Conservation (phyloP, 2,113 vertebrate species). For the Gallinago jamesoni region DNA sequence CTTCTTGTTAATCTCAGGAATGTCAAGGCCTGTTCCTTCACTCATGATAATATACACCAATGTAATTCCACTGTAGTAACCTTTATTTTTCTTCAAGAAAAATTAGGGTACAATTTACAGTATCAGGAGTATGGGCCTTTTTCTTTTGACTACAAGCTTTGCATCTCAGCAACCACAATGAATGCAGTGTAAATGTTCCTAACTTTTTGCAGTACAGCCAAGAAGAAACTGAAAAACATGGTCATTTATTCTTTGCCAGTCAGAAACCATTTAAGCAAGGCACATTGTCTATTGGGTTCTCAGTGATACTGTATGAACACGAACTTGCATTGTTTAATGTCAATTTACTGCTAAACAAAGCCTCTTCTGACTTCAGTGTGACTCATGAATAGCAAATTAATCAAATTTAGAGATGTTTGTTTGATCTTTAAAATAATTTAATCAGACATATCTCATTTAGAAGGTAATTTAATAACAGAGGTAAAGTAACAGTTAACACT, state of each 20-base stretch:
- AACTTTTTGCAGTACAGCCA: not conserved
- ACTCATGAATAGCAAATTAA: conserved; percentile 47
- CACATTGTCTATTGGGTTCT: not conserved
- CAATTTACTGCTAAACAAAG: conserved; percentile 33
- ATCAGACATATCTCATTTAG: conserved; percentile 22
- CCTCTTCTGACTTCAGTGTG: conserved; percentile 4
- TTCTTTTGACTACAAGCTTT: not conserved
- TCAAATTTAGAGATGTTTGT: conserved; percentile 24
- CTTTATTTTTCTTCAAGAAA: not conserved
- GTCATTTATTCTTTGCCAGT: not conserved
- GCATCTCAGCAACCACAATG: not conserved
- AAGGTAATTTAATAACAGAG: conserved; percentile 55
- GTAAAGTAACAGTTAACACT: conserved; percentile 26
- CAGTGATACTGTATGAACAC: not conserved
- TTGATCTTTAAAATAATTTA: conserved; percentile 30
- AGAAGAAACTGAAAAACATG: not conserved
- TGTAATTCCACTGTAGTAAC: not conserved
- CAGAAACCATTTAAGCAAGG: not conserved
- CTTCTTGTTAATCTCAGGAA: not conserved
- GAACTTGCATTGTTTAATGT: conserved; percentile 20
- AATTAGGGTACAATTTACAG: not conserved
- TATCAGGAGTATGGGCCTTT: not conserved
- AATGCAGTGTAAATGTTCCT: not conserved
- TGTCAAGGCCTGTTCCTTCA: not conserved
- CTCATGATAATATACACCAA: not conserved